phyloP scores from a whole-genome alignment of 1,140 invertebrate species.

The Elymnias hypermnestra region DNA sequence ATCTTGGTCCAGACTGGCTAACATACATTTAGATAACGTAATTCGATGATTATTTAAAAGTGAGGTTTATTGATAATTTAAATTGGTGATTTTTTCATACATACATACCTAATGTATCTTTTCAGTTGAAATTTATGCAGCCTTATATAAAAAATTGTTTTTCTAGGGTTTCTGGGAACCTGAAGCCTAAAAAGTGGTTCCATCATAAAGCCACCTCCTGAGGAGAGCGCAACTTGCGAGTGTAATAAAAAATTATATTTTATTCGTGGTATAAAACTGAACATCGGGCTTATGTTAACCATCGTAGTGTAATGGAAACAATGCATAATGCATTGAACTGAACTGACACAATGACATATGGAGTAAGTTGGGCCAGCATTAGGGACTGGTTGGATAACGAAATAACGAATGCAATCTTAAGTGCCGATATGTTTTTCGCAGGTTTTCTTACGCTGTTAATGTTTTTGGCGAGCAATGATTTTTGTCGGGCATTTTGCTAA shows the following conservation, averaged over 20 bases:
- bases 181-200: constrained; percentile 51
- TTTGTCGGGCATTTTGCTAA: constrained; percentile 40
- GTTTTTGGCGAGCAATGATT: constrained; percentile 41
- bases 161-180: too few species aligned
- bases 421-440: constrained; percentile 44
- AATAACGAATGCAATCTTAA: constrained; percentile 42
- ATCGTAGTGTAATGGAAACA: constrained; percentile 72
- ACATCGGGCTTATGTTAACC: constrained; percentile 71
- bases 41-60: too few species aligned
- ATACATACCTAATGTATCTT: too few species aligned
- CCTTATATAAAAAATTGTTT: too few species aligned
- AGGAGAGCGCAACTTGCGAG: constrained; percentile 25
- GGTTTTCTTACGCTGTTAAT: constrained; percentile 40
- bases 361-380: constrained; percentile 55
- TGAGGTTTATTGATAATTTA: too few species aligned
- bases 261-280: constrained; percentile 69
- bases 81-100: too few species aligned
- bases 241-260: constrained; percentile 58
- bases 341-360: constrained; percentile 66
- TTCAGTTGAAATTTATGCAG: too few species aligned
- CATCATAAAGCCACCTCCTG: constrained; percentile 24
- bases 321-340: constrained; percentile 61
- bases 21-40: too few species aligned
- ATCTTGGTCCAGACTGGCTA: too few species aligned
- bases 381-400: constrained; percentile 46